Evolutionary conservation across 1,140 invertebrate species (phyloP), one percentile per base, ranked within the genome.

Genomic region (Drosophila sturtevanti): DNA sequence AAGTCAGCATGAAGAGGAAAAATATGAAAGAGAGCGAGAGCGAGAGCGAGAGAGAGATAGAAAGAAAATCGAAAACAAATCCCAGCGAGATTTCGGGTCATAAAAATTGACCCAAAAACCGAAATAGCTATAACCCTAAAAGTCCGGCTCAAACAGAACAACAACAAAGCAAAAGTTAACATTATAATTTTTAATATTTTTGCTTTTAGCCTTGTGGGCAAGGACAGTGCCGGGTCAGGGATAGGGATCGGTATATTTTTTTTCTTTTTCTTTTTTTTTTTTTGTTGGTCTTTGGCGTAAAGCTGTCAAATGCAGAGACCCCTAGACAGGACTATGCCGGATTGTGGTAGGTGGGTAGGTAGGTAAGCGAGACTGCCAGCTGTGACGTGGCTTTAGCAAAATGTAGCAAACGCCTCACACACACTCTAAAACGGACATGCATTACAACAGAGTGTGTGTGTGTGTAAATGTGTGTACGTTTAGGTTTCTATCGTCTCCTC

Each of bases 171-270:
- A 87, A 87, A 89, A 89, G 81, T 84, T 89, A 87, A 87, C 84
- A 87, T 87, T 82, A 89, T 87, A 89, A 87, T 89, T 87, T 87
- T 87, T 89, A 84, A 89, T 89, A 89, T 89, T 87, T 87, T 84
- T 79, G 79, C 82, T 82, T 82, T 67, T 60, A 81, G 81, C 71
- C 68, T 78, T 54, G 65, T 73, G 73, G 64, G 80, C 44, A 66
- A 51, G 27, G 27, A 31, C 27, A 31, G 3, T 31, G 27, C 27
- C 27, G 27, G 27, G 27, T 31, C 27, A 31, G 27, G 27, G 27
- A 31, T 31, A 34, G 55, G 61, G 34, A 38, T 16, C 11, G 41
- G 48, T 44, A 78, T 54, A 55, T 66, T n/a, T 24, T 68, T 35
- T 58, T 10, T 52, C 65, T 44, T 22, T 67, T 59, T 24, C 4